Evolutionary conservation across 2,797 vertebrate species (phyloP), one percentile per base, ranked within the genome.

Genomic region (Lutjanus campechanus): DNA sequence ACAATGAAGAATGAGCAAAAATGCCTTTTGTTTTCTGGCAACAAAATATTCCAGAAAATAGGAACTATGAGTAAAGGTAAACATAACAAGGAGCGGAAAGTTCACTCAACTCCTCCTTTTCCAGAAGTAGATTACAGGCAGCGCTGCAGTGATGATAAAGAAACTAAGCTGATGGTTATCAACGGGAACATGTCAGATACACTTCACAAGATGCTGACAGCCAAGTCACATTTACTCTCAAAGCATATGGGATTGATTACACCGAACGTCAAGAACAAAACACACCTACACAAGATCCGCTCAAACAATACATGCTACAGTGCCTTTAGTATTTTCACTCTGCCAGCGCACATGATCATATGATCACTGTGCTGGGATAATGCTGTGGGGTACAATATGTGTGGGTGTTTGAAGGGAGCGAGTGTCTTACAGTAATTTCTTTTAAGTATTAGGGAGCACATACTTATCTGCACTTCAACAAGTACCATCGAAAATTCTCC

Each of bases 1-100:
- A 91, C 89, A 93, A 83, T 72, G 49, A 50, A 70, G 16, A 46
- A 5, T n/a, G 68, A 86, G 69, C n/a, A 85, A 79, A 87, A 56
- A 77, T 6, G 70, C 11, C 76, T 41, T 17, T 17, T 54, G 29
- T 79, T 91, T 77, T 62, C 51, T 76, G 68, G 67, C 20, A 70
- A 67, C 20, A 69, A 82, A 72, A 83, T 63, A 67, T 71, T 65
- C 40, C 51, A 84, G 22, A 90, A 82, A 83, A 58, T 1, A 83
- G 53, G 44, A 83, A 60, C 63, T 59, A 44, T 54, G 63, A 69
- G 61, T 62, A 60, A 79, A 83, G 51, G 67, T 17, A 74, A 87
- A 85, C 76, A 88, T 51, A 77, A 78, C 46, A 76, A 74, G 51
- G 83, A 91, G 66, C 25, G 25, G 55, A 61, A 64, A 73, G 61